A percentile compares a stretch with the other conserved stretches of the same genome.
These are phyloP conservation scores for Trachelus iudaicus DNA, from an alignment of 2,888 invertebrate genomes.

Conservation along the genomic window DNA sequence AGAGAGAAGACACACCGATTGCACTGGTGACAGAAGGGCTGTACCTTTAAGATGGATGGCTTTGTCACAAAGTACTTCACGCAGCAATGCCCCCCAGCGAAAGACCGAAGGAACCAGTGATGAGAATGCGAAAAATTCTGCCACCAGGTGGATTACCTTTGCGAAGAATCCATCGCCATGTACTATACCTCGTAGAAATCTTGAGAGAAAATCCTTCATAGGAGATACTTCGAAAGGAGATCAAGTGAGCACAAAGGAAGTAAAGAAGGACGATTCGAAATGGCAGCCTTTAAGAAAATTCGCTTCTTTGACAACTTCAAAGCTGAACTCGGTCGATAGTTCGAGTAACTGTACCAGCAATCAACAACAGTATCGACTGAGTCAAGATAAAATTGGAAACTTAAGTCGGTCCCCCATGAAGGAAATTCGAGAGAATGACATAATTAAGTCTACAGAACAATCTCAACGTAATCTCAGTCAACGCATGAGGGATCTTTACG, in stretches of 20 bases:
- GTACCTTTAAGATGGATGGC: constrained; percentile 3
- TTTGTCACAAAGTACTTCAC: background rate
- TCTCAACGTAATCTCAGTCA: constrained; percentile 41
- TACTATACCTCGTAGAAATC: constrained; percentile 30
- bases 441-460: constrained; percentile 15
- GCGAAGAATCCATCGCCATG: constrained; percentile 41
- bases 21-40: constrained; percentile 23
- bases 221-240: constrained; percentile 14
- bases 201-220: constrained; percentile 28
- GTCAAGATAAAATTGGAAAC: background rate
- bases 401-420: background rate
- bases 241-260: background rate
- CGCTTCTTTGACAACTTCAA: constrained; percentile 12
- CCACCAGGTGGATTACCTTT: constrained; percentile 45
- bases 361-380: background rate
- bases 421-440: constrained; percentile 3
- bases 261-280: constrained; percentile 1
- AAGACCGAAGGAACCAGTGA: constrained; percentile 26
- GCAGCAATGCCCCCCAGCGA: constrained; percentile 23
- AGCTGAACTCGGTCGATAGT: background rate
- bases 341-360: background rate
- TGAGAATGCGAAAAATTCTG: background rate
- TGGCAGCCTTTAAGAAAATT: constrained; percentile 46
- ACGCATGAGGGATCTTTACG: constrained; percentile 52
- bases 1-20: constrained; percentile 39